Evolutionary conservation across 2,113 vertebrate species (phyloP).

Genomic region (Nothocercus nigrocapillus): DNA sequence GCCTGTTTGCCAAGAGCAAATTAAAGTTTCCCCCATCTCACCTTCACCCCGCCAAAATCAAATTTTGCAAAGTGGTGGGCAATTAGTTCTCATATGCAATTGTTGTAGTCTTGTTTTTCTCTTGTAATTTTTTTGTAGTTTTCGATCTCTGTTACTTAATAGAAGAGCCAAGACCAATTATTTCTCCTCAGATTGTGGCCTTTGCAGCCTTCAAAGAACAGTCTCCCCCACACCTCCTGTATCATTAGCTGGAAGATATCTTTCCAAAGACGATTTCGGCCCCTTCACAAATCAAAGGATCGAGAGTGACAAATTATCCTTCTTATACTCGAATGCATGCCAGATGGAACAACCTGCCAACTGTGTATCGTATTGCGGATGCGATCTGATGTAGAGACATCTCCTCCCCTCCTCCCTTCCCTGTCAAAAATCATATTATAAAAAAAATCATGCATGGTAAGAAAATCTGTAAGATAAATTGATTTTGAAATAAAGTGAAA

Average conservation of each 20-base stretch:
- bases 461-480: constrained; percentile 9
- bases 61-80: constrained; percentile 40
- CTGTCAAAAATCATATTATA: not conserved
- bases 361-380: not conserved
- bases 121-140: constrained; percentile 37
- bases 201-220: constrained; percentile 49
- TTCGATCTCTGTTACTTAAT: constrained; percentile 30
- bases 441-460: not conserved
- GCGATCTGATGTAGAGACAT: not conserved
- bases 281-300: constrained; percentile 50
- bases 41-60: constrained; percentile 50
- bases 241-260: constrained; percentile 35
- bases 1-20: constrained; percentile 65
- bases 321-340: constrained; percentile 13
- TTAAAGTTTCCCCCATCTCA: constrained; percentile 38
- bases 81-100: constrained; percentile 41
- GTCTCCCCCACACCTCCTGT: constrained; percentile 41
- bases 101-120: constrained; percentile 39
- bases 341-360: constrained; percentile 43
- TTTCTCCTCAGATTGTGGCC: constrained; percentile 53
- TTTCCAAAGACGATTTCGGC: constrained; percentile 48
- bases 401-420: not conserved
- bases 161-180: constrained; percentile 53
- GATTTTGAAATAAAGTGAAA: constrained; percentile 6
- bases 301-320: constrained; percentile 53